Evolutionary conservation across 2,888 invertebrate species (phyloP), one percentile per base, ranked within the genome.

Genomic region (Trimorus sp.): DNA sequence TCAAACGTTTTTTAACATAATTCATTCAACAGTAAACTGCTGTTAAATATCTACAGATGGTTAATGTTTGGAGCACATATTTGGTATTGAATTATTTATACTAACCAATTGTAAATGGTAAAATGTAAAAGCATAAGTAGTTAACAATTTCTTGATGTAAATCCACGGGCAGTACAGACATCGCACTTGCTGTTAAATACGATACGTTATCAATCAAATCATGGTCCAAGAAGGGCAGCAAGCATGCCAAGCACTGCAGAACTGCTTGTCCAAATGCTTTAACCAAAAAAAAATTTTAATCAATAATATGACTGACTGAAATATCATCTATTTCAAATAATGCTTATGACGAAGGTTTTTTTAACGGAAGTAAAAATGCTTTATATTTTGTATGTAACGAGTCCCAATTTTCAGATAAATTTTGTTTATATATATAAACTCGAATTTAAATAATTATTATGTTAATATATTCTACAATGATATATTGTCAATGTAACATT

Each of bases 141-240:
- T 99, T 97, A 70, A 99, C 95, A 84, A 99, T 97, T 89, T 98
- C 98, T 92, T 98, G 98, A 91, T 99, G 98, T 70, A 99, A 93
- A 69, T 96, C 94, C 62, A 94, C 94, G 0, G 99, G 99, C 89
- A 99, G 95, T 60, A 97, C 97, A 70, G 98, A 97, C 89, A 99
- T 96, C 85, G 98, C 96, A 86, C 98, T 97, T 65, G 99, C 98
- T 60, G 98, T 96, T 87, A 98, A 93, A 92, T 98, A 98, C 26
- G 99, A 98, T 87, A 99, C 93, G 89, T 97, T 97, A 93, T 99
- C 99, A 86, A 99, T 96, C 89, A 97, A 94, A 90, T 99, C 99
- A 91, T 98, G 96, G 91, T 99, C 99, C 89, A 99, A 93, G 92
- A 99, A 99, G 11, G 99, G 98, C 83, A 99, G 94, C 86, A 99